Conservation (phyloP, 2,113 vertebrate species). For the Sceloporus tristichus region DNA sequence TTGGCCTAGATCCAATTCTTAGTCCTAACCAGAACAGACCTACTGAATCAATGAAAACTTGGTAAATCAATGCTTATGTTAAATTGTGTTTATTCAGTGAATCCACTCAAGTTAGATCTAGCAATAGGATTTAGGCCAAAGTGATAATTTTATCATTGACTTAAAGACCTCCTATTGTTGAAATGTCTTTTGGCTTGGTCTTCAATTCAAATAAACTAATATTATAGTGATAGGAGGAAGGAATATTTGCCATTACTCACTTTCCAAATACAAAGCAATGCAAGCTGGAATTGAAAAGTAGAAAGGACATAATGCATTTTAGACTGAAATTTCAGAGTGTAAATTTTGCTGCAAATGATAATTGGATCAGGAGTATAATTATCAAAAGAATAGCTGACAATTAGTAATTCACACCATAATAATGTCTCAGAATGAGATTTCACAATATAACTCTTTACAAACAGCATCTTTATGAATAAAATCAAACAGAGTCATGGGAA, state of each 20-base stretch:
- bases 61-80: too few species aligned
- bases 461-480: background rate
- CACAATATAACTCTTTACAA: background rate
- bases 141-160: accelerated
- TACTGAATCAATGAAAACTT: too few species aligned
- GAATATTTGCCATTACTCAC: accelerated
- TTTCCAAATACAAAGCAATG: conserved; percentile 35
- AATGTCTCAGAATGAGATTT: background rate
- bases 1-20: too few species aligned
- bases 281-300: conserved; percentile 1
- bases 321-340: accelerated
- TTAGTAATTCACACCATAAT: background rate
- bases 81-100: too few species aligned
- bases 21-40: too few species aligned
- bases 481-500: background rate
- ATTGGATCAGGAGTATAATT: background rate
- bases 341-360: background rate
- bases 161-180: background rate
- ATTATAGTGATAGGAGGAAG: background rate
- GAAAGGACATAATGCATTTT: background rate
- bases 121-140: too few species aligned
- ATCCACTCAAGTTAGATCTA: too few species aligned
- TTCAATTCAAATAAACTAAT: background rate
- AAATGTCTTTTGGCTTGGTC: accelerated
- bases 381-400: background rate